Evolutionary conservation across 2,888 invertebrate genomes (phyloP), one percentile per base, ranked within the genome.

Genomic region (Apotomis turbidana): DNA sequence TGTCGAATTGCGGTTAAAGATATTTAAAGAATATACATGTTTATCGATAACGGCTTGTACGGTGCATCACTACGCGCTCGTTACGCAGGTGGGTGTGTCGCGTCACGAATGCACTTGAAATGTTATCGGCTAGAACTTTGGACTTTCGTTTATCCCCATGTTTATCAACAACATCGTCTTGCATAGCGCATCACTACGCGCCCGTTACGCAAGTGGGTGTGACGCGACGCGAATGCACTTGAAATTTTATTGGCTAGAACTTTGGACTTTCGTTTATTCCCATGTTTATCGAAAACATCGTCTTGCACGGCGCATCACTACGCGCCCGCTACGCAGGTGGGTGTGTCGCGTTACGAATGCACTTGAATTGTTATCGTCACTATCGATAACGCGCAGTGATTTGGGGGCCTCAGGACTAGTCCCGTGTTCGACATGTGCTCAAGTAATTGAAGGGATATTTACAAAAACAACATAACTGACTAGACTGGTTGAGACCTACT

Each of bases 31-130:
- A 27, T 27, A 27, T 27, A 0, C 6, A 44, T 55, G 54, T 52
- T 27, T 55, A 64, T 44, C 41, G 0, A 27, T 0, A 5, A 41
- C 12, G 46, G 27, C 12, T 0, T 6, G 41, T 27, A 49, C 9
- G 9, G 3, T 12, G 15, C 64, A 4, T 55, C 64, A 41, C 64
- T 64, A 63, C 10, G 12, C 44, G 38, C 44, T 12, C 10, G 52
- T 41, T 54, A 63, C 58, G 58, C 54, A 3, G 12, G 63, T 52
- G 63, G 63, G 63, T 63, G 44, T 64, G 44, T 64, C 49, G 5
- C 15, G 38, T 9, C 5, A 54, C 38, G 52, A 2, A 54, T 55
- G 44, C 54, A 55, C 27, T 64, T 44, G 12, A 6, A 46, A n/a
- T n/a, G 15, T 63, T 41, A 41, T 6, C 1, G 5, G 41, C 6